Base-by-base conservation (phyloP, 2,888 invertebrate genomes). In the Pandemis corylana region DNA sequence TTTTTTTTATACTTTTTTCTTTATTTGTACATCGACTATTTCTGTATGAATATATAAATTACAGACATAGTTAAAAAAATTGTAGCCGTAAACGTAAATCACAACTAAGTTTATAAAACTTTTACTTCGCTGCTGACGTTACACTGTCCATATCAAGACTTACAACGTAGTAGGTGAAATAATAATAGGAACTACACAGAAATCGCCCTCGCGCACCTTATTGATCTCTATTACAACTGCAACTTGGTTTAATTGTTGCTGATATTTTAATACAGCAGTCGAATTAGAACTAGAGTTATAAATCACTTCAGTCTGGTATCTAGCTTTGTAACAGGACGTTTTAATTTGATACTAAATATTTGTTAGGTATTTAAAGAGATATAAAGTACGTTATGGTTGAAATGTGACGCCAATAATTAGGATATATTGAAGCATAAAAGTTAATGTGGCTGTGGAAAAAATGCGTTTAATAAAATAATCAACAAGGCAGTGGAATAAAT, bases 401-500 rank as follows among this genome's bases (percentile, higher is more conserved):
- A 15, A 41, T 44, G 20, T 53, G 62, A 62, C 69, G 69, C 13
- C 6, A 66, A 66, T 71, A 71, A 75, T 67, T 67, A 56, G 46
- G 46, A 75, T 75, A 71, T 71, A 75, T 70, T 46, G 66, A 46
- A 44, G n/a, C 70, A 86, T 84, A 85, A 87, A 86, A 79, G 79
- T 84, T 84, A 84, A 83, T 84, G 83, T 83, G 81, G 83, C 83
- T 81, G 83, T 83, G 83, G 83, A 84, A 85, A 78, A 83, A 85
- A 84, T 84, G 84, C 83, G 84, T 84, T 87, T 88, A 88, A 90
- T 91, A 90, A 92, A 90, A 92, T 90, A 89, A 90, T 91, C 89
- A 89, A 89, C 90, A 89, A 89, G 87, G 84, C 82, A 79, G 81
- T 82, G 87, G 83, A 88, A 93, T 93, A 93, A 92, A 92, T 92